Evolutionary conservation across 2,888 invertebrate genomes (phyloP).

Genomic region (Ferdinandea cuprea): DNA sequence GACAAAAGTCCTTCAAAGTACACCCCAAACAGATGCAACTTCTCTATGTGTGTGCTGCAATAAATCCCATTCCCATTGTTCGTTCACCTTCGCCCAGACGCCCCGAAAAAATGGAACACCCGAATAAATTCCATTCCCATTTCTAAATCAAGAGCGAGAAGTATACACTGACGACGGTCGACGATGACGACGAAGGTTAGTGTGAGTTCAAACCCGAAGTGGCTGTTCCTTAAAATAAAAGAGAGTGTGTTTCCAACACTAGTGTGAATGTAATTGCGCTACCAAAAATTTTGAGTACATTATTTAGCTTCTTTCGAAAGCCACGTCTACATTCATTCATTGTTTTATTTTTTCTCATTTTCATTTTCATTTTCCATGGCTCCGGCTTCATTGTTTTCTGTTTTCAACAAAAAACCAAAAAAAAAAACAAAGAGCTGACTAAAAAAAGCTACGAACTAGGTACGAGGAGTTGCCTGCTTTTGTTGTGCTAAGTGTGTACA

Average conservation of each 20-base stretch:
- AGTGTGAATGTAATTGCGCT: slow-evolving; percentile 33
- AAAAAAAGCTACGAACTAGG: slow-evolving; percentile 5
- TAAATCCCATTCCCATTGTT: background rate
- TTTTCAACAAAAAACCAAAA: background rate
- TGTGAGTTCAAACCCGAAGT: slow-evolving; percentile 9
- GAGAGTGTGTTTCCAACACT: slow-evolving; percentile 13
- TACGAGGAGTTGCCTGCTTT: slow-evolving; percentile 31
- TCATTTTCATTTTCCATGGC: slow-evolving; percentile 34
- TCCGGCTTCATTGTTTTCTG: slow-evolving; percentile 11
- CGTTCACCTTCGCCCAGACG: background rate
- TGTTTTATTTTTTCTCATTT: slow-evolving; percentile 55
- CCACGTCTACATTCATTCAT: slow-evolving; percentile 47
- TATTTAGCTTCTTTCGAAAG: slow-evolving; percentile 57
- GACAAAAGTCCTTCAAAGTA: background rate
- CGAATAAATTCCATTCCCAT: background rate
- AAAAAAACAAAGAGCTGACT: background rate
- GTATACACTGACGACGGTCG: slow-evolving; percentile 17
- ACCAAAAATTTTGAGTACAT: slow-evolving; percentile 42
- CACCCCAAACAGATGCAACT: background rate
- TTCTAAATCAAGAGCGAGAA: slow-evolving; percentile 30
- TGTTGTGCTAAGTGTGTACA: slow-evolving; percentile 48
- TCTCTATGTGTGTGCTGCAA: background rate
- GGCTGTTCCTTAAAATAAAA: background rate
- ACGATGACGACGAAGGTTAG: background rate
- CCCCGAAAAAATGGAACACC: background rate